Base-by-base conservation (phyloP, 2,797 vertebrate species). In the Anas flavirostris region DNA sequence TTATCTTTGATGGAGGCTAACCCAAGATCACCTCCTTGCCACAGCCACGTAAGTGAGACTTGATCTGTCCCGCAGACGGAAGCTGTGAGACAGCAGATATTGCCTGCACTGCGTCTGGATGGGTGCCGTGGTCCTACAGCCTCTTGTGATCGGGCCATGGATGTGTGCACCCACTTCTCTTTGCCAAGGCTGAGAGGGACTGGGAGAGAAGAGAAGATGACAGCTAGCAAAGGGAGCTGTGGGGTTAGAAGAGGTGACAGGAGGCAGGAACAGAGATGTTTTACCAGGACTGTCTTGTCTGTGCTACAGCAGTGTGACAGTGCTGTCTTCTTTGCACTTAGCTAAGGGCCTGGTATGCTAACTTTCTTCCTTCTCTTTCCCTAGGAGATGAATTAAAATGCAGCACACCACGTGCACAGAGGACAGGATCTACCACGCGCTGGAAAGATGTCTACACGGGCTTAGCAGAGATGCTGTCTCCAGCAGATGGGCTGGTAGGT, bases 391-490 rank as follows among this genome's bases (percentile, higher is more conserved):
- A 99, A 95, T 94, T 95, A 98, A 98, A 96, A 99, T 99, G 99
- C 99, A 99, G 98, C 97, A 99, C 98, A 99, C 99, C 35, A 98
- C 99, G 9, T 99, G 99, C 97, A 99, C 99, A 1, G 99, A 99
- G 98, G 99, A 99, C 98, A 98, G 99, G 95, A 99, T 99, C 98
- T 98, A 99, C 97, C 99, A 99, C 0, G 99, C 99, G 10, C 96
- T 99, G 98, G 98, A 99, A 81, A 97, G 99, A 83, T 99, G 99
- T 87, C 98, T 99, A 66, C 99, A 99, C 0, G 99, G 99, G 26
- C 98, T 99, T 88, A 98, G 98, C 97, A 97, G 94, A 97, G 98
- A 84, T 90, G 74, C 94, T 7, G 97, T 68, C 93, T 96, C 91
- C 95, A 97, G 74, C 95, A 98, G 98, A 96, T 99, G 99, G 99